A percentile compares a stretch with the other conserved stretches of the same genome.
Evolutionary conservation across 2,113 vertebrate species (phyloP).

Genomic region (Aphelocoma coerulescens): DNA sequence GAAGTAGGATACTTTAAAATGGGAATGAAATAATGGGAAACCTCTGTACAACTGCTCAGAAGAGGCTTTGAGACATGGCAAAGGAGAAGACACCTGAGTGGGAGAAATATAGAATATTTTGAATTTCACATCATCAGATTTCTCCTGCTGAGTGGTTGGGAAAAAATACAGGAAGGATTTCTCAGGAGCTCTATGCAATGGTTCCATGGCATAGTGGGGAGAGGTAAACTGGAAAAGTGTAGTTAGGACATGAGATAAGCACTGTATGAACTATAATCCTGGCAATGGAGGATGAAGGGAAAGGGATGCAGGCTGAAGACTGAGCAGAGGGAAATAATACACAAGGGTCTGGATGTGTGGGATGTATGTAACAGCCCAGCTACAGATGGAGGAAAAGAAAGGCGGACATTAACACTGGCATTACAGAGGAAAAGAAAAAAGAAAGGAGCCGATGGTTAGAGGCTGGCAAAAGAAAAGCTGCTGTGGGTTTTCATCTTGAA

Average conservation of each 20-base stretch:
- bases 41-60: neutral
- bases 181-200: neutral
- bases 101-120: neutral
- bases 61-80: neutral
- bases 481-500: slow-evolving; percentile 23
- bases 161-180: neutral
- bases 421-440: neutral
- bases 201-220: neutral
- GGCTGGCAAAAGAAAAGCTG: neutral
- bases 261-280: neutral
- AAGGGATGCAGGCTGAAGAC: neutral
- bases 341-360: neutral
- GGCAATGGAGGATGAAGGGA: neutral
- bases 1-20: neutral
- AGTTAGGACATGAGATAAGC: neutral
- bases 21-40: neutral
- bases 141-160: neutral
- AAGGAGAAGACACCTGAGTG: neutral
- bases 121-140: neutral
- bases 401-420: neutral
- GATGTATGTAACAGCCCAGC: neutral
- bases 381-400: neutral
- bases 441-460: neutral
- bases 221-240: neutral
- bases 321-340: neutral